Conservation (phyloP, 2,113 vertebrate species). For the Cervus canadensis region DNA sequence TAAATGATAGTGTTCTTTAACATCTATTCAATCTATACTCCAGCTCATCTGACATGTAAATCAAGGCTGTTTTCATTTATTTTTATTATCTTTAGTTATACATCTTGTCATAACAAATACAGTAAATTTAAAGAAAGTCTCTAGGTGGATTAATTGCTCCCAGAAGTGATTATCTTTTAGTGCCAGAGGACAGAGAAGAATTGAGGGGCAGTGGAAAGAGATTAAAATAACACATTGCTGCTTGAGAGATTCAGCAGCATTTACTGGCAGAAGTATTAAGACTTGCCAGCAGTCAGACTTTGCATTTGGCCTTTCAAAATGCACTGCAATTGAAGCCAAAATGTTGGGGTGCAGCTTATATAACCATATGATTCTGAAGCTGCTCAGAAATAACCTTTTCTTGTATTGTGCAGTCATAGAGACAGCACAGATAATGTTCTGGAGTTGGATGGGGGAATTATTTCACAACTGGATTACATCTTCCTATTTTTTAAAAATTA, state of each 20-base stretch:
- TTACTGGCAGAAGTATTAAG: conserved; percentile 55
- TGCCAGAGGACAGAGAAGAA: conserved; percentile 21
- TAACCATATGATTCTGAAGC: conserved; percentile 3
- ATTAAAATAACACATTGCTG: conserved; percentile 1
- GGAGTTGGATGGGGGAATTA: neutral
- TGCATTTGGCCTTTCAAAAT: conserved; percentile 58
- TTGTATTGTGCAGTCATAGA: neutral
- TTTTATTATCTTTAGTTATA: conserved; percentile 45
- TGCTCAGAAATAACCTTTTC: conserved; percentile 51
- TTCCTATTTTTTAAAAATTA: conserved; percentile 25
- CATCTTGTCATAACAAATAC: conserved; percentile 33
- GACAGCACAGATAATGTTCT: neutral
- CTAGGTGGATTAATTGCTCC: conserved; percentile 41
- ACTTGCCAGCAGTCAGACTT: conserved; percentile 44
- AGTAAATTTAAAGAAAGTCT: conserved; percentile 30
- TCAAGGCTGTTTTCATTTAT: conserved; percentile 27
- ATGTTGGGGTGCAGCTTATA: conserved; percentile 39
- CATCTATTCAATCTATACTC: neutral
- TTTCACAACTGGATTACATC: conserved; percentile 4
- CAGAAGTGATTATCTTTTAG: conserved; percentile 55
- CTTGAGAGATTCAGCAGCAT: conserved; percentile 42
- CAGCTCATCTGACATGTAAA: neutral
- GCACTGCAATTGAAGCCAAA: conserved; percentile 38
- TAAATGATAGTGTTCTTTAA: neutral
- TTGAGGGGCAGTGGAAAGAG: neutral